Base-by-base conservation (phyloP, 2,113 vertebrate genomes). In the Scopus umbretta region DNA sequence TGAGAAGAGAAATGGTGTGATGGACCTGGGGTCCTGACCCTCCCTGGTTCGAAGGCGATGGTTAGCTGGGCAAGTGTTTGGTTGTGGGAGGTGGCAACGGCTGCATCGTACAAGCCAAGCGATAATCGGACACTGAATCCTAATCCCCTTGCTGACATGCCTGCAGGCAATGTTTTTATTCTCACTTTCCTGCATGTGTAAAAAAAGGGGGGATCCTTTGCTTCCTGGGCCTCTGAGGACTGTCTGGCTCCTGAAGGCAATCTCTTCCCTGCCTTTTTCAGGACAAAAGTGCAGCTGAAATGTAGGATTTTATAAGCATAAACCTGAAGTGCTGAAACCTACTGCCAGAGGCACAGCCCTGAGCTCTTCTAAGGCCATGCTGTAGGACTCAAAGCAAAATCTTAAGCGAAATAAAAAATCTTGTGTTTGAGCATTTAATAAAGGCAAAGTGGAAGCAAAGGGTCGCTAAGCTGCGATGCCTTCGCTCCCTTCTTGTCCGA, bases 121-220 rank as follows among this genome's bases (percentile, higher is more conserved):
- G 52, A 73, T 81, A 90, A 93, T 85, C 2, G 0, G 79, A 32
- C 58, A 34, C 84, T 65, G 43, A 72, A 56, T 58, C 74, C 71
- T 94, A 93, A 96, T 96, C 93, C 90, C 62, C 49, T 88, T n/a
- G 18, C 79, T 83, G 93, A 76, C 32, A 58, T 74, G 92, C 90
- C 94, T 92, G 66, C 85, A 86, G 93, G 96, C 90, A 78, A n/a
- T 76, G 92, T 79, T 93, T 96, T 96, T 84, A 88, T 91, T 93
- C 79, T 87, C 58, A 42, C 52, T 95, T 94, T 71, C 49, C 50
- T 90, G 50, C 88, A 21, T 89, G 61, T 91, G 71, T 86, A 82
- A 84, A 80, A 92, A 73, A 71, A 90, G 40, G 80, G 82, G 86
- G 72, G 75, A 74, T 92, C 67, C 61, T 83, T 47, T 94, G 47